Base-by-base conservation (phyloP, 2,797 vertebrate genomes). In the Urosaurus nigricauda region DNA sequence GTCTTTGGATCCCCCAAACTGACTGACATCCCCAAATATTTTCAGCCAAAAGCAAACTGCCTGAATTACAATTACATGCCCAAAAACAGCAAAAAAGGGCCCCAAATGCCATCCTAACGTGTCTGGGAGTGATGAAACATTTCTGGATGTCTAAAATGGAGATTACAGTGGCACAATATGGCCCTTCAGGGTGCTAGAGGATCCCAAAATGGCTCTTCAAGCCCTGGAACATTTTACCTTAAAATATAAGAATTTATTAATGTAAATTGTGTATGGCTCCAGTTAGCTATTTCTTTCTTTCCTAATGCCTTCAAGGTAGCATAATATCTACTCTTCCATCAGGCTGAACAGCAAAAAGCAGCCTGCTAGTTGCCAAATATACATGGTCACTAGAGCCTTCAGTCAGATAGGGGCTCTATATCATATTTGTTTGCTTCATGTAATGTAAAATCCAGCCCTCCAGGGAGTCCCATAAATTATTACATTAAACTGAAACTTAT, bases 401-500 rank as follows among this genome's bases (percentile, higher is more conserved):
- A 47, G 8, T 47, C 43, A 14, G 29, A 35, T 75, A 51, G 4
- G 32, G 24, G n/a, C 21, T 53, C 56, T 77, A 60, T 24, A 75
- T 35, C 26, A 60, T 58, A 77, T 19, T 4, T 43, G 9, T 85
- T 37, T 47, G 16, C 17, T 63, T 85, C 26, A 83, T 24, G 16
- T 63, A 63, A 63, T 21, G 29, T 32, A 77, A 75, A 77, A 60
- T 43, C 26, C 21, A 37, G 37, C 13, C 32, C 17, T 32, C 21
- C 14, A 26, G n/a, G 7, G 32, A 68, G 13, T 53, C 87, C 40
- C 87, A 88, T 75, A 85, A 77, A 79, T 90, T 32, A 16, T 70
- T 91, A 89, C 68, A 88, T 60, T 92, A 85, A 94, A 87, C 60
- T 88, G 85, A 79, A 92, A 85, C 21, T 21, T 88, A 35, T 63